Base-by-base conservation (phyloP, 1,140 invertebrate genomes). In the Leptoteleia sp. region DNA sequence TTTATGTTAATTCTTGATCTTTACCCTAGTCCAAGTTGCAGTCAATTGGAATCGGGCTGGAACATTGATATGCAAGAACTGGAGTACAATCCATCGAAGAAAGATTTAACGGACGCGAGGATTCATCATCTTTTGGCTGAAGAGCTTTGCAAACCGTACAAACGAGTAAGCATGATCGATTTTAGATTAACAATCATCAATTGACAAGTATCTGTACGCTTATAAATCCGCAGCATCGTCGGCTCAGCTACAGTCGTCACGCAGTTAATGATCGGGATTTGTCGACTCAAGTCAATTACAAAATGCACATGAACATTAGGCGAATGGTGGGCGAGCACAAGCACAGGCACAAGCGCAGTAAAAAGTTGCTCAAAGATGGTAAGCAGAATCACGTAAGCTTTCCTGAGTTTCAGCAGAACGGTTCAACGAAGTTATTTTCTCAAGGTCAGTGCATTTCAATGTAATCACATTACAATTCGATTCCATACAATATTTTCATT, bases 11-110 rank as follows among this genome's bases (percentile, higher is more conserved):
- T n/a, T n/a, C n/a, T n/a, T n/a, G n/a, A n/a, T n/a, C n/a, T n/a
- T n/a, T n/a, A n/a, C n/a, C n/a, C n/a, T n/a, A n/a, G n/a, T n/a
- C n/a, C n/a, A n/a, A n/a, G n/a, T n/a, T n/a, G n/a, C 84, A 94
- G 93, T 81, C 94, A 95, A 89, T 87, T 95, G 80, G 94, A 96
- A 84, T 91, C 93, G 7, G 94, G 93, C 37, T 95, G 95, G 92
- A 97, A 97, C 88, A 93, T 97, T 78, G 97, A 98, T 85, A 94
- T 98, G 91, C 96, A 96, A 85, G 96, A 97, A 84, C 88, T 98
- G 79, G 95, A 97, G 84, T 97, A 97, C 84, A 96, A 95, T 91
- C 95, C 96, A 50, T 96, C 94, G 31, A 95, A 94, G 83, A 96
- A 96, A 86, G 96, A 97, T 90, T 87, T 97, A 47, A 97, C 95